Conservation (phyloP, 2,888 invertebrate species). For the Andrena trimmerana region DNA sequence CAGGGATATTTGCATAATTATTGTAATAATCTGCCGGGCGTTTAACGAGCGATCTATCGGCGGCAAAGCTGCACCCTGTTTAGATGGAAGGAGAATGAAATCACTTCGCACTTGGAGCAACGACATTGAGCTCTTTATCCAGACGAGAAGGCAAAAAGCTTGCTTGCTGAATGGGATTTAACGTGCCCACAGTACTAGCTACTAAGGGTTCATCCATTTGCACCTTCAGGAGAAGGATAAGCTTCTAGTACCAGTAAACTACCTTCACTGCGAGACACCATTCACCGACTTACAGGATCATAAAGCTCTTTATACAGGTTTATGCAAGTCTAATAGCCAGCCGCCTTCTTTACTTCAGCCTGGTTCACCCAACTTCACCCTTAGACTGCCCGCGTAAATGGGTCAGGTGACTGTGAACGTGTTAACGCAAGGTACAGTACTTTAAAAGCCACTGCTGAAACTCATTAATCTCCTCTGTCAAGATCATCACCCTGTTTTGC, state of each 20-base stretch:
- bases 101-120: constrained; percentile 21
- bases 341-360: no score
- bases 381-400: no score
- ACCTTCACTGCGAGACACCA: no score
- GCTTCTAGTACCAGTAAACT: no score
- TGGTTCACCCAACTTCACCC: no score
- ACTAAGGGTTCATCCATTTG: not conserved
- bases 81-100: constrained; percentile 6
- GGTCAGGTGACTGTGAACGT: not conserved
- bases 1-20: constrained; percentile 53
- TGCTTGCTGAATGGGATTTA: not conserved
- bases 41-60: constrained; percentile 34
- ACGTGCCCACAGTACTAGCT: not conserved
- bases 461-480: constrained; percentile 2
- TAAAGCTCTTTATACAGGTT: no score
- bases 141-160: not conserved
- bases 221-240: not conserved
- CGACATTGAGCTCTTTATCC: not conserved
- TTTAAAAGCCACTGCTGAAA: not conserved
- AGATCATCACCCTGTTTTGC: constrained; percentile 4
- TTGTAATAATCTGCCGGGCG: constrained; percentile 39
- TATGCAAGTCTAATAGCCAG: no score
- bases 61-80: not conserved
- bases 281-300: no score
- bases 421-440: not conserved